Evolutionary conservation across 2,113 vertebrate species (phyloP).

Genomic region (Megaleporinus macrocephalus): DNA sequence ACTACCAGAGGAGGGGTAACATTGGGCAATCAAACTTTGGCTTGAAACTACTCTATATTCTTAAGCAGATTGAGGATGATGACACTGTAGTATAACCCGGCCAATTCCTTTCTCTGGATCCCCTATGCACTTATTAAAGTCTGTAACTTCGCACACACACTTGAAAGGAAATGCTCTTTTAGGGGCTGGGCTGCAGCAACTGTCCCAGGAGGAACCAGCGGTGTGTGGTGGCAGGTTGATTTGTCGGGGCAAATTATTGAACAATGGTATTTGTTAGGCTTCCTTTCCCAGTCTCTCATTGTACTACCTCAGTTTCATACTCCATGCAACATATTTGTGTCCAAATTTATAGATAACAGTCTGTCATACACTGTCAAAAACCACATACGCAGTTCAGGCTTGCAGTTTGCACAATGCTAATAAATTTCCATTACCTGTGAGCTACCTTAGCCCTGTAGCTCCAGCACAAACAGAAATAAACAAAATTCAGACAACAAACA

Average conservation of each 20-base stretch:
- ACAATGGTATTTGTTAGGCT: neutral
- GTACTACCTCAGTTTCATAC: neutral
- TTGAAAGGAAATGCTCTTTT: neutral
- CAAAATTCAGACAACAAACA: no score
- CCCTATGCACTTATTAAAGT: neutral
- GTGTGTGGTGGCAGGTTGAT: neutral
- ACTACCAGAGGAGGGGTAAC: neutral
- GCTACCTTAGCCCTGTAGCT: no score
- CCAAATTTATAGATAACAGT: no score
- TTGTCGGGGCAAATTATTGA: neutral
- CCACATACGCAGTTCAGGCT: no score
- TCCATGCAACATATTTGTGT: neutral
- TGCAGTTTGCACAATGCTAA: no score
- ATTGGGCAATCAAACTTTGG: conserved; percentile 20
- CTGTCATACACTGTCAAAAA: no score
- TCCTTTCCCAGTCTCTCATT: neutral
- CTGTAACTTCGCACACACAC: neutral
- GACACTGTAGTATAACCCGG: conserved; percentile 21
- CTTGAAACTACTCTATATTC: conserved; percentile 10
- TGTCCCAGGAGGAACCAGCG: neutral
- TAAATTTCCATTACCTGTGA: no score
- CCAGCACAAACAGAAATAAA: no score
- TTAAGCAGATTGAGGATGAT: conserved; percentile 20
- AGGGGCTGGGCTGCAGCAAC: neutral
- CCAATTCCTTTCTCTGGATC: neutral